Evolutionary conservation across 2,888 invertebrate genomes (phyloP).

Genomic region (Hyposoter dolosus): DNA sequence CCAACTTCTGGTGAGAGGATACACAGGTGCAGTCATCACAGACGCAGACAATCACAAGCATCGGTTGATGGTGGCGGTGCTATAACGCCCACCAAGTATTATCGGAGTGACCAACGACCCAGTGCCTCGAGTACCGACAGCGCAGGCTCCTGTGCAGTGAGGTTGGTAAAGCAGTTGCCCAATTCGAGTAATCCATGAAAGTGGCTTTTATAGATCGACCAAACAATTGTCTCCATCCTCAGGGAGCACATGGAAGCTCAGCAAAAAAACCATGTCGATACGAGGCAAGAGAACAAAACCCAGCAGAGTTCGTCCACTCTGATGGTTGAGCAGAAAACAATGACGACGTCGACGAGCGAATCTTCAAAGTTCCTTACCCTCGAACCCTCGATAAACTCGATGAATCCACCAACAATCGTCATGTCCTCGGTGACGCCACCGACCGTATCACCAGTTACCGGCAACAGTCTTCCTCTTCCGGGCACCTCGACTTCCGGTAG

Average conservation of each 20-base stretch:
- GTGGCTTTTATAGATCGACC: not conserved
- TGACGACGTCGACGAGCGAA: constrained; percentile 48
- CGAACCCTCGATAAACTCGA: constrained; percentile 78
- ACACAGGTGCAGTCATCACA: constrained; percentile 82
- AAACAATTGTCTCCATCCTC: constrained; percentile 12
- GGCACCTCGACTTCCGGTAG: constrained; percentile 86
- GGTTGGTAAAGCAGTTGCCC: constrained; percentile 71
- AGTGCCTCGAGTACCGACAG: constrained; percentile 89
- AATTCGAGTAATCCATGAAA: not conserved
- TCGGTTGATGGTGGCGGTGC: constrained; percentile 78
- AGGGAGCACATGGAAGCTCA: constrained; percentile 82
- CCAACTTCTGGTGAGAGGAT: constrained; percentile 79
- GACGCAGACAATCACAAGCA: constrained; percentile 83
- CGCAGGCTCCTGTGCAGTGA: constrained; percentile 80
- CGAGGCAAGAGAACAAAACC: constrained; percentile 60
- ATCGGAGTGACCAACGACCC: constrained; percentile 89
- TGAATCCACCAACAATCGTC: constrained; percentile 91
- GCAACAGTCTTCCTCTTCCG: constrained; percentile 82
- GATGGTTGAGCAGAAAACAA: constrained; percentile 67
- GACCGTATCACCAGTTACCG: constrained; percentile 90
- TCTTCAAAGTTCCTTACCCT: constrained; percentile 73
- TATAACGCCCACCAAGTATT: constrained; percentile 84
- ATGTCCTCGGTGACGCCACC: constrained; percentile 94
- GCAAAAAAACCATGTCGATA: constrained; percentile 75
- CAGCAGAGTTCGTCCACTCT: constrained; percentile 77